Percentiles rank a stretch among this genome's conserved stretches.
Evolutionary conservation across 2,888 invertebrate species (phyloP).

Genomic region (Volucella inanis): DNA sequence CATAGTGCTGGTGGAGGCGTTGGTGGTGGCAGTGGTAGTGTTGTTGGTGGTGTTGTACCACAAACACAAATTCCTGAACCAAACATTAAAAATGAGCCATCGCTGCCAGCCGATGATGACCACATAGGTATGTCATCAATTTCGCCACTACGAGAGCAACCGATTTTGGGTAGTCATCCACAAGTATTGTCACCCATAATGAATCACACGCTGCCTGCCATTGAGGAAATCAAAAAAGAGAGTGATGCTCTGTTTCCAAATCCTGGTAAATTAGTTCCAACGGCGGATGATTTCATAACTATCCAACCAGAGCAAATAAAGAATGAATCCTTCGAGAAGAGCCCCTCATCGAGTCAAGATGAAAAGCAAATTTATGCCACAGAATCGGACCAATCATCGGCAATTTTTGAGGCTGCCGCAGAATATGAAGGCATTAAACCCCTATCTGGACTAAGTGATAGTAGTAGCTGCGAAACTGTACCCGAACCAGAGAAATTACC

Average conservation of each 20-base stretch:
- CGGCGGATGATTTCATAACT: conserved; percentile 77
- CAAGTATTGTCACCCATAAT: conserved; percentile 77
- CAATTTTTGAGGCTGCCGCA: conserved; percentile 74
- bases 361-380: conserved; percentile 75
- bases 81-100: conserved; percentile 77
- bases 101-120: conserved; percentile 79
- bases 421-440: conserved; percentile 74
- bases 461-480: conserved; percentile 78
- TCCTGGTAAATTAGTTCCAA: conserved; percentile 74
- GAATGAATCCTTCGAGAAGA: conserved; percentile 78
- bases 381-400: conserved; percentile 75
- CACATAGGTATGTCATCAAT: conserved; percentile 74
- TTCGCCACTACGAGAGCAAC: conserved; percentile 75
- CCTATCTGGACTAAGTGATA: conserved; percentile 78
- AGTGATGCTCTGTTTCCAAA: conserved; percentile 75
- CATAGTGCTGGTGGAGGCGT: conserved; percentile 49
- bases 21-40: conserved; percentile 21
- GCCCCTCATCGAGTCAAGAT: conserved; percentile 76
- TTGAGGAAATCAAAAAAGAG: conserved; percentile 80
- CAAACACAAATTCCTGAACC: conserved; percentile 66
- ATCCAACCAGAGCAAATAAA: conserved; percentile 81
- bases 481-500: conserved; percentile 45
- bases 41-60: conserved; percentile 48
- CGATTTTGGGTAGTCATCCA: conserved; percentile 75
- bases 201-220: conserved; percentile 64